These are phyloP conservation scores for Arbacia lixula DNA, from an alignment of 53 echinoderm and acorn worm genomes.

Conservation along the genomic window DNA sequence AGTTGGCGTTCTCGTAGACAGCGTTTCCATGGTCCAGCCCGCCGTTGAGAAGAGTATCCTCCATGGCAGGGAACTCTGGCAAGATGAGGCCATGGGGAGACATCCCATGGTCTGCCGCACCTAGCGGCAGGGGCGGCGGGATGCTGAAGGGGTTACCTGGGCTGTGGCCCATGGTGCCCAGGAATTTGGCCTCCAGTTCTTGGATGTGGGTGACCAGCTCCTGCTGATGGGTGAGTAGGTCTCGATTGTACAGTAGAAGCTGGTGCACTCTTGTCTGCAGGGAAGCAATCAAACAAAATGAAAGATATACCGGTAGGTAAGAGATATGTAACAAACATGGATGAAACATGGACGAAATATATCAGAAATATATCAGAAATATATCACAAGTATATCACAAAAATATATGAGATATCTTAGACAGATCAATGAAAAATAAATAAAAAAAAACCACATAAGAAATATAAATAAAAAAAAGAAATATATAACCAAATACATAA, in stretches of 20 bases:
- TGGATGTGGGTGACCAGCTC: constrained; percentile 83
- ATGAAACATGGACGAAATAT: no score
- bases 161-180: constrained; percentile 66
- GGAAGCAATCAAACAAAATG: not conserved
- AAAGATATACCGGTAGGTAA: not conserved
- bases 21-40: constrained; percentile 58
- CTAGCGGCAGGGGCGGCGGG: constrained; percentile 72
- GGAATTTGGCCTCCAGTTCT: constrained; percentile 85
- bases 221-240: constrained; percentile 89
- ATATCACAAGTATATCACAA: no score
- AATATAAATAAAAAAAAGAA: no score
- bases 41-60: constrained; percentile 68
- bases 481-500: no score
- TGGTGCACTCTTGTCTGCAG: constrained; percentile 94
- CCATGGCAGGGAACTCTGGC: constrained; percentile 85
- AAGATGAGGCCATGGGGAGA: constrained; percentile 65
- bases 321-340: no score
- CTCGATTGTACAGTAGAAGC: constrained; percentile 92
- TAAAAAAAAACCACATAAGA: no score
- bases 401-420: no score
- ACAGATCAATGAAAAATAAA: no score
- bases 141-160: constrained; percentile 86
- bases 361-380: no score
- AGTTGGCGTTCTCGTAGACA: constrained; percentile 80
- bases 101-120: constrained; percentile 17